phyloP scores from a whole-genome alignment of 1,140 invertebrate genomes.

The Megalonaias nervosa region DNA sequence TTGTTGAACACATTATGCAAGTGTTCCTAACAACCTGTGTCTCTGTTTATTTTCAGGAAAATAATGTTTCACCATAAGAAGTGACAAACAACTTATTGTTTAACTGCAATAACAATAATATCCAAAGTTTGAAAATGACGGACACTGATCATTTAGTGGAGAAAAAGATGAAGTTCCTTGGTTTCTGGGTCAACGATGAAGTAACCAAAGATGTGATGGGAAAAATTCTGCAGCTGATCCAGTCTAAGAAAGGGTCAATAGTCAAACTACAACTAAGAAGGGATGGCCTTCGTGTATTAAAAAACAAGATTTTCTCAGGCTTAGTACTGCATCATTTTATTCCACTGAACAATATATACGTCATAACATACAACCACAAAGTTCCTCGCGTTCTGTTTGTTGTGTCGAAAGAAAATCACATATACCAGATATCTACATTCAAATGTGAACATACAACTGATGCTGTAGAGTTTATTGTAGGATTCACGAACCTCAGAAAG shows the following conservation, averaged over 20 bases:
- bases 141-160: slow-evolving; percentile 10
- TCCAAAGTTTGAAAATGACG: too few species aligned
- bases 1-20: too few species aligned
- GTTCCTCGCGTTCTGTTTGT: slow-evolving; percentile 18
- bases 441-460: slow-evolving; percentile 18
- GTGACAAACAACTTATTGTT: too few species aligned
- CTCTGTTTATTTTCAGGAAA: too few species aligned
- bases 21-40: too few species aligned
- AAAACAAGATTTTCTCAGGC: slow-evolving; percentile 15
- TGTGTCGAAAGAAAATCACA: neutral
- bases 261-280: slow-evolving; percentile 17
- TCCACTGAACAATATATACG: slow-evolving; percentile 12
- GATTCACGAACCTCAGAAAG: neutral
- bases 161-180: slow-evolving; percentile 24
- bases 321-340: slow-evolving; percentile 14
- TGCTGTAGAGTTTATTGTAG: slow-evolving; percentile 7
- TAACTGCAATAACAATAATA: too few species aligned
- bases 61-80: too few species aligned
- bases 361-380: slow-evolving; percentile 16
- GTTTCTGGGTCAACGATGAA: neutral
- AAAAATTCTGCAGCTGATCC: too few species aligned
- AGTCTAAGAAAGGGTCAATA: slow-evolving; percentile 7
- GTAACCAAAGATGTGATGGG: slow-evolving; percentile 6
- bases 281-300: slow-evolving; percentile 13
- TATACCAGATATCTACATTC: slow-evolving; percentile 12